phyloP scores from a whole-genome alignment of 1,140 invertebrate species.

The Hyles vespertilio region DNA sequence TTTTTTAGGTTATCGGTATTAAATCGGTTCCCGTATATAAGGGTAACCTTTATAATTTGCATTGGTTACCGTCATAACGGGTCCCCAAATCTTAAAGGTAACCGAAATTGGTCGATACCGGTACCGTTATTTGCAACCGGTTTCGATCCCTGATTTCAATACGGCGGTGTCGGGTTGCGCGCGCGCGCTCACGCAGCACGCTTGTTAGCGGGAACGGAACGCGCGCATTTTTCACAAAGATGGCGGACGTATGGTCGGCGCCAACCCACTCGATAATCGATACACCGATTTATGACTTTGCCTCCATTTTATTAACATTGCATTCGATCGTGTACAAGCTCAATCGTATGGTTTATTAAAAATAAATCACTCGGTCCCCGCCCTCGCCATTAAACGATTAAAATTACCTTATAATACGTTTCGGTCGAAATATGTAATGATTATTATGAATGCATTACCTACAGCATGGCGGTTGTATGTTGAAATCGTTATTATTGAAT shows the following conservation, averaged over 20 bases:
- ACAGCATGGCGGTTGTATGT: not conserved
- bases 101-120: too few relatives aligned
- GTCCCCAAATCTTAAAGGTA: too few relatives aligned
- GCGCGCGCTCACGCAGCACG: slow-evolving; percentile 2
- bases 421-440: not conserved
- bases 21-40: too few relatives aligned
- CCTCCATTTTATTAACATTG: slow-evolving; percentile 33
- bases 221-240: slow-evolving; percentile 48
- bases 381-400: slow-evolving; percentile 22
- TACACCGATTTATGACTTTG: slow-evolving; percentile 42
- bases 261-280: slow-evolving; percentile 45
- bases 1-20: too few relatives aligned
- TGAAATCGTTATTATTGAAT: not conserved
- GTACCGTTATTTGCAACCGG: too few relatives aligned
- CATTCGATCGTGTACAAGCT: slow-evolving; percentile 6
- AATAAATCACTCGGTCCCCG: slow-evolving; percentile 19
- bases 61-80: too few relatives aligned
- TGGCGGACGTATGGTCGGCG: slow-evolving; percentile 39
- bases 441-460: not conserved
- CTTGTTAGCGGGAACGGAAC: slow-evolving; percentile 34
- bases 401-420: slow-evolving; percentile 15
- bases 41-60: too few relatives aligned
- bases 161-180: slow-evolving; percentile 19
- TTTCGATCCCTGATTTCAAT: too few relatives aligned
- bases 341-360: slow-evolving; percentile 15